Percentiles rank a stretch among this genome's conserved stretches.
These are phyloP conservation scores for Drosophila repleta DNA, from an alignment of 1,140 invertebrate species.

Conservation along the genomic window DNA sequence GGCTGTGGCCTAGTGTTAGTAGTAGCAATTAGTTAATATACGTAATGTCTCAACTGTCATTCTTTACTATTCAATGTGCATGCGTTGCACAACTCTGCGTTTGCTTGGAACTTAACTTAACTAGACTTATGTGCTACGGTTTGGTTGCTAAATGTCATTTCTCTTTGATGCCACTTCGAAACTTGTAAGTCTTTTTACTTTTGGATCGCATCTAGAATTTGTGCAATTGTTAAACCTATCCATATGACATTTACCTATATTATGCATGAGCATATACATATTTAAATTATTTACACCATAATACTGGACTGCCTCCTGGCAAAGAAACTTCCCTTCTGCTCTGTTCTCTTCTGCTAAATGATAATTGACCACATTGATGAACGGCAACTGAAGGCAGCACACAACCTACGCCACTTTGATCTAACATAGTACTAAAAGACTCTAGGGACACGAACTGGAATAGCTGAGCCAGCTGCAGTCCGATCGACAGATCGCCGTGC, in stretches of 20 bases:
- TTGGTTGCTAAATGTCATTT: constrained; percentile 47
- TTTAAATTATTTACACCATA: constrained; percentile 66
- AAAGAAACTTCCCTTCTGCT: constrained; percentile 14
- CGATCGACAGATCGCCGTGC: constrained; percentile 30
- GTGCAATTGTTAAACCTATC: constrained; percentile 62
- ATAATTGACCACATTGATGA: constrained; percentile 79
- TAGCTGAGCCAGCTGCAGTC: constrained; percentile 21
- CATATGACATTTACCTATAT: constrained; percentile 63
- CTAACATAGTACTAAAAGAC: constrained; percentile 31
- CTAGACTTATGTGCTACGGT: constrained; percentile 54
- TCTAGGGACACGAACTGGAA: constrained; percentile 39
- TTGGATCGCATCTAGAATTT: constrained; percentile 74
- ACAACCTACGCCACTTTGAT: constrained; percentile 65
- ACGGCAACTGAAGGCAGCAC: constrained; percentile 62
- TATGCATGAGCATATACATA: constrained; percentile 8
- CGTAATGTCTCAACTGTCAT: constrained; percentile 34
- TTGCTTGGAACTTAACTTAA: constrained; percentile 60
- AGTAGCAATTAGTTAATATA: constrained; percentile 48
- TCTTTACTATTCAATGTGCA: constrained; percentile 53
- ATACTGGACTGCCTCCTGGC: constrained; percentile 64
- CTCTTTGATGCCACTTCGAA: constrained; percentile 56
- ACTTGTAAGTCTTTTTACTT: constrained; percentile 66
- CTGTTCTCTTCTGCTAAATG: constrained; percentile 46
- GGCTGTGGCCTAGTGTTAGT: constrained; percentile 39
- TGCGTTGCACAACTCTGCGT: constrained; percentile 42